These are phyloP conservation scores for Heterodera schachtii DNA, from an alignment of 1,140 invertebrate genomes.

Conservation along the genomic window DNA sequence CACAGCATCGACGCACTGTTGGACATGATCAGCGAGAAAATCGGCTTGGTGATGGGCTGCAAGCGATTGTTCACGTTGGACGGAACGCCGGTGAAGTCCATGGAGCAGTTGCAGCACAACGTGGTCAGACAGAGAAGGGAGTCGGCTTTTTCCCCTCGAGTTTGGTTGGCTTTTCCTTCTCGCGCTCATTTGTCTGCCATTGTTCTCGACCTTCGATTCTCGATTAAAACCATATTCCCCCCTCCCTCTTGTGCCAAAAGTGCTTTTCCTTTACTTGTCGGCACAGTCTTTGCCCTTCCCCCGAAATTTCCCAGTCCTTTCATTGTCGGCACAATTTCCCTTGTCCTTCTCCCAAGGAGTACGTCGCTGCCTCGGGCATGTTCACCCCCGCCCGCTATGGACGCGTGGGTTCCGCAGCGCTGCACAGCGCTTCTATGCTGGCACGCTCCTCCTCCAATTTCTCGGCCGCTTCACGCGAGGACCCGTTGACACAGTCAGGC, in stretches of 20 bases:
- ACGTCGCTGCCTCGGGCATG: slow-evolving; percentile 33
- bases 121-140: background rate
- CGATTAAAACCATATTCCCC: no score
- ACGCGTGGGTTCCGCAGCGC: background rate
- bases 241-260: no score
- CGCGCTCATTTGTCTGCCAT: no score
- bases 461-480: background rate
- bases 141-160: background rate
- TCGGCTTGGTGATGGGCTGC: slow-evolving; percentile 39
- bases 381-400: slow-evolving; percentile 32
- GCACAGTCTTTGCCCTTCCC: no score
- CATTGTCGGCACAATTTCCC: no score
- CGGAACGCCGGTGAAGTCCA: slow-evolving; percentile 20
- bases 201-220: no score
- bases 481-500: slow-evolving; percentile 13
- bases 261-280: no score
- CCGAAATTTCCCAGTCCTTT: no score
- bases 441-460: slow-evolving; percentile 15
- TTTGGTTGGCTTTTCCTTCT: no score
- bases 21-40: slow-evolving; percentile 40
- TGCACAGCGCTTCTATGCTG: slow-evolving; percentile 1
- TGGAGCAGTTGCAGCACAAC: slow-evolving; percentile 12
- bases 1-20: slow-evolving; percentile 48
- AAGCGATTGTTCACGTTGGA: slow-evolving; percentile 38
- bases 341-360: slow-evolving; percentile 11